Conservation (phyloP, 1,140 invertebrate genomes). For the Drosophila subobscura region DNA sequence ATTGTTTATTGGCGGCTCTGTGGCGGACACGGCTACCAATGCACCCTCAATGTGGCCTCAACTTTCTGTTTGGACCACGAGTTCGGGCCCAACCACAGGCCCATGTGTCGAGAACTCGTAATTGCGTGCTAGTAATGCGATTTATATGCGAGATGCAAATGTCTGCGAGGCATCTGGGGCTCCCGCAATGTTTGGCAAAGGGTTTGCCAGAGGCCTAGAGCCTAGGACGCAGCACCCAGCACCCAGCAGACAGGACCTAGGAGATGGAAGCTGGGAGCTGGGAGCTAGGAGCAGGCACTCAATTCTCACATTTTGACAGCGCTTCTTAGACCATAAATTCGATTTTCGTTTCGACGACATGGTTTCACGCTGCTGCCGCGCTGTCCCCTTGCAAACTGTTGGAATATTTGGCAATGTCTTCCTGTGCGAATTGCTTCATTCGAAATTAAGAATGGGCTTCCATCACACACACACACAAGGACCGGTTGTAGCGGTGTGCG, state of each 20-base stretch:
- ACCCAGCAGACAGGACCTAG: background rate
- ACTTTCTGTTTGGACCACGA: background rate
- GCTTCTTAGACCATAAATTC: conserved; percentile 78
- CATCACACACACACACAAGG: background rate
- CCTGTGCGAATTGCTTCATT: conserved; percentile 65
- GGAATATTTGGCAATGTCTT: conserved; percentile 40
- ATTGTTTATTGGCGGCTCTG: conserved; percentile 24
- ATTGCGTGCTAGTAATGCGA: conserved; percentile 74
- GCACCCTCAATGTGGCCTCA: no score
- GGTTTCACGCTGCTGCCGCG: conserved; percentile 19
- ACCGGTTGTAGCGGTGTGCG: conserved; percentile 6
- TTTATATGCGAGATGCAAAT: conserved; percentile 80
- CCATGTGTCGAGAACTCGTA: conserved; percentile 57
- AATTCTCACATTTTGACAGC: conserved; percentile 77
- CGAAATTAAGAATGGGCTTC: conserved; percentile 70
- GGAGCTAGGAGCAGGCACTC: conserved; percentile 51
- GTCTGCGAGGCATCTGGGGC: conserved; percentile 41
- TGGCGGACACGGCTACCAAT: no score
- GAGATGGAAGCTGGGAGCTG: background rate
- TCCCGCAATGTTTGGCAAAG: background rate
- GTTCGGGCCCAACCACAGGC: background rate
- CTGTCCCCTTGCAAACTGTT: background rate
- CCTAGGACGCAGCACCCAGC: conserved; percentile 3
- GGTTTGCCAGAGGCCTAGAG: background rate
- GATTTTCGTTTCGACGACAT: conserved; percentile 66